phyloP scores from a whole-genome alignment of 2,797 vertebrate species.

The Malacoctenus gilli region DNA sequence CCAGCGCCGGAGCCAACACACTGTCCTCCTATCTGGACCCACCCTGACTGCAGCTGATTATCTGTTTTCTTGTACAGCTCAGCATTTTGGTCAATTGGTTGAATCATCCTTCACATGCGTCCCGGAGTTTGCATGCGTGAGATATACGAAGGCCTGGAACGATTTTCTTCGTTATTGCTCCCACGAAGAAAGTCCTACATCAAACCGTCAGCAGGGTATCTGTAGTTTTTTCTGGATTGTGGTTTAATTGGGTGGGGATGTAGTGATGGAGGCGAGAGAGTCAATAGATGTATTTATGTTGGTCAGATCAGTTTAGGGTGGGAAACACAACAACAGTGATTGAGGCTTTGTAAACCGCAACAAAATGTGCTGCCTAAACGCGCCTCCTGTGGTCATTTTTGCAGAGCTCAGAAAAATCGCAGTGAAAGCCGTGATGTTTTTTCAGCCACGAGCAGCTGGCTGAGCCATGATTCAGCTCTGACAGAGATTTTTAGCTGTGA shows the following conservation, averaged over 20 bases:
- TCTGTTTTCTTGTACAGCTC: constrained; percentile 23
- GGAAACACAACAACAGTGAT: constrained; percentile 3
- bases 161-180: constrained; percentile 26
- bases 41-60: constrained; percentile 22
- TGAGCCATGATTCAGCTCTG: constrained; percentile 9
- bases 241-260: constrained; percentile 27
- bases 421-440: constrained; percentile 5
- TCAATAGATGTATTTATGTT: constrained; percentile 28
- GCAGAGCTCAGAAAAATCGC: constrained; percentile 1
- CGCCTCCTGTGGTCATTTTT: background rate
- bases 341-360: constrained; percentile 16
- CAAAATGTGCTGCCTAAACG: too few species aligned
- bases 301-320: constrained; percentile 18
- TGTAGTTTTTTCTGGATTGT: background rate
- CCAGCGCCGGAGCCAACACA: constrained; percentile 56
- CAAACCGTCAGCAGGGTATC: constrained; percentile 41
- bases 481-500: background rate
- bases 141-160: constrained; percentile 16
- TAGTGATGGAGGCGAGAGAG: background rate
- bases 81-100: constrained; percentile 27
- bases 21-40: constrained; percentile 39
- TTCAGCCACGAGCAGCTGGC: constrained; percentile 3
- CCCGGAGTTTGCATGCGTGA: constrained; percentile 22
- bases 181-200: constrained; percentile 14
- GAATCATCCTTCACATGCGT: constrained; percentile 33